phyloP scores from a whole-genome alignment of 2,888 invertebrate species.

The Rhagonycha fulva region DNA sequence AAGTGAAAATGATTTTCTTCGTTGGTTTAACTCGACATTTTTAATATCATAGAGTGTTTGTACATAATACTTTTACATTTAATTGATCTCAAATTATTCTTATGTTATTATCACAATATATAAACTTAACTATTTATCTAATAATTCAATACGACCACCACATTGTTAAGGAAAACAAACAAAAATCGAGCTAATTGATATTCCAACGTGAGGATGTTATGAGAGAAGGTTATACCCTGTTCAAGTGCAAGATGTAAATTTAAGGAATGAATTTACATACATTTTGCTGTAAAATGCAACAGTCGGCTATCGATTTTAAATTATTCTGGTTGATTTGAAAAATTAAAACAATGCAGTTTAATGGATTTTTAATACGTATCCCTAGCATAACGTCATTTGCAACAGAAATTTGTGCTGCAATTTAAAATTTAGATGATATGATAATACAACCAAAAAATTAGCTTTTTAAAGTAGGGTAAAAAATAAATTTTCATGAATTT shows the following conservation, averaged over 20 bases:
- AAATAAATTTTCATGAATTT: background rate
- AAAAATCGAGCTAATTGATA: background rate
- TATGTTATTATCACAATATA: slow-evolving; percentile 30
- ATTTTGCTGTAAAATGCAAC: background rate
- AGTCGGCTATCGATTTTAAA: background rate
- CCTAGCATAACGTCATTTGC: background rate
- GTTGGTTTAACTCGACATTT: slow-evolving; percentile 20
- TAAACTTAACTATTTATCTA: slow-evolving; percentile 15
- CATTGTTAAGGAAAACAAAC: background rate
- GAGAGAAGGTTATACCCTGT: background rate
- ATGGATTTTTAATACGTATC: background rate
- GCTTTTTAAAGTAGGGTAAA: background rate
- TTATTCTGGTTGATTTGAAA: background rate
- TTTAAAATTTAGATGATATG: background rate
- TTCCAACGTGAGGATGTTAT: background rate
- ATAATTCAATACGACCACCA: slow-evolving; percentile 10
- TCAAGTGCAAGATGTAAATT: slow-evolving; percentile 2
- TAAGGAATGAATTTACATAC: background rate
- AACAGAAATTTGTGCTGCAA: background rate
- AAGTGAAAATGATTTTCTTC: background rate
- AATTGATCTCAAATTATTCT: slow-evolving; percentile 28
- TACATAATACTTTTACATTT: slow-evolving; percentile 30
- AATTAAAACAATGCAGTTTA: background rate
- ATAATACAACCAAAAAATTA: background rate
- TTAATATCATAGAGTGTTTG: slow-evolving; percentile 18